Percentiles rank a stretch among this genome's conserved stretches.
Evolutionary conservation across 37 sponge, comb jelly and placozoan genomes (phyloP).

Genomic region (Agelas oroides): DNA sequence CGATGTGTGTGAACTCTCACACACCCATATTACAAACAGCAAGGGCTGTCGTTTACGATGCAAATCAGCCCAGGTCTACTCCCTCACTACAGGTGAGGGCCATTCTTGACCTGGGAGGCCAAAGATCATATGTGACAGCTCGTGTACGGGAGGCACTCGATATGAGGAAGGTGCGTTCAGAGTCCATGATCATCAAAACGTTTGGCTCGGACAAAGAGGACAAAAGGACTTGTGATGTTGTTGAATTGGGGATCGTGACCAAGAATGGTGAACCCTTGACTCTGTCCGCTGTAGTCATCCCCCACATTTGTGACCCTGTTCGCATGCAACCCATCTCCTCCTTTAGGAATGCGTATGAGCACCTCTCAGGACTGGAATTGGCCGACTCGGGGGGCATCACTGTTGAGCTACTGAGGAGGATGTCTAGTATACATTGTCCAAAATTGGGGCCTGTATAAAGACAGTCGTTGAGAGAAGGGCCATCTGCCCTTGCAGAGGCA

Average conservation of each 20-base stretch:
- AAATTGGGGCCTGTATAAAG: too few species aligned
- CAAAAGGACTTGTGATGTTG: constrained; percentile 15
- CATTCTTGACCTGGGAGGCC: constrained; percentile 31
- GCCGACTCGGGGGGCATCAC: not conserved
- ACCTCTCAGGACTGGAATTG: constrained; percentile 30
- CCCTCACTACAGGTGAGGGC: not conserved
- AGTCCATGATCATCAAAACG: constrained; percentile 13
- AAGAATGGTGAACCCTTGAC: not conserved
- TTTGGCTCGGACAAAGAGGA: constrained; percentile 33
- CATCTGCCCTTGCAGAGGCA: too few species aligned
- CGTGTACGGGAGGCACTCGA: constrained; percentile 2
- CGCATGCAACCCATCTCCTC: not conserved
- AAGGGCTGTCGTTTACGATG: constrained; percentile 2
- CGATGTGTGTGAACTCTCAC: not conserved
- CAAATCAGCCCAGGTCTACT: not conserved
- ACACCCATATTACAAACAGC: constrained; percentile 23
- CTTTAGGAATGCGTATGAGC: not conserved
- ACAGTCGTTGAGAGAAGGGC: too few species aligned
- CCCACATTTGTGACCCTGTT: constrained; percentile 41
- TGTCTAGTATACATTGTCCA: not conserved
- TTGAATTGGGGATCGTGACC: not conserved
- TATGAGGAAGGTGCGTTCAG: not conserved
- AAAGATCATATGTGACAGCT: constrained; percentile 38
- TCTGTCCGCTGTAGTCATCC: constrained; percentile 3
- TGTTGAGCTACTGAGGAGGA: too few species aligned